Evolutionary conservation across 2,113 vertebrate species (phyloP).

Genomic region (Scomber japonicus): DNA sequence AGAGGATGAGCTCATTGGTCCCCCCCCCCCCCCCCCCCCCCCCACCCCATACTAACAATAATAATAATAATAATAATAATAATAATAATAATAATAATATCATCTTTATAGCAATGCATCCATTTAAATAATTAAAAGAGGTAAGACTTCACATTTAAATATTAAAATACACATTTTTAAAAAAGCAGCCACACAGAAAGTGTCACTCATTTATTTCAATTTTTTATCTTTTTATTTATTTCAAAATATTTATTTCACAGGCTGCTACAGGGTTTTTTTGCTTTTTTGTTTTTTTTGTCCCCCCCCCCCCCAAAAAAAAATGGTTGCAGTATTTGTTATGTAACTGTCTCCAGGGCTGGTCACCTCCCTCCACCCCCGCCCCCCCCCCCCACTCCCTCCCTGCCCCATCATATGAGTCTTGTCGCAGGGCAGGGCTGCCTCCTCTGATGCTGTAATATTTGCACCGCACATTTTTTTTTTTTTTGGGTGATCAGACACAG

Average conservation of each 20-base stretch:
- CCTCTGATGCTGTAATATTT: slow-evolving; percentile 42
- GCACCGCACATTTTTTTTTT: slow-evolving; percentile 18
- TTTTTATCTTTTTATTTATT: not conserved
- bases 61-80: slow-evolving; percentile 5
- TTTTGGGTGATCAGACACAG: slow-evolving; percentile 43
- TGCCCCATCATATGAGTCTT: slow-evolving; percentile 37
- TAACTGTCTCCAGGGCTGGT: slow-evolving; percentile 51
- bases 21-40: slow-evolving; percentile 23
- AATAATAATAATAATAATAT: not conserved
- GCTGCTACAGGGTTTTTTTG: not conserved
- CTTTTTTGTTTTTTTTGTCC: not conserved
- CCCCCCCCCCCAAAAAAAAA: not conserved
- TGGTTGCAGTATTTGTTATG: slow-evolving; percentile 59
- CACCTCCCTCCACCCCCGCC: slow-evolving; percentile 4
- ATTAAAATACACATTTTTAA: not conserved
- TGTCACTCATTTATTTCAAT: not conserved
- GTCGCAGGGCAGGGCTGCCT: slow-evolving; percentile 55
- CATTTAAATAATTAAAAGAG: not conserved
- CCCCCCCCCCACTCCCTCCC: slow-evolving; percentile 5
- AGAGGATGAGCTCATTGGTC: slow-evolving; percentile 66
- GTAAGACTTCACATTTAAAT: not conserved
- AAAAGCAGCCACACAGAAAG: slow-evolving; percentile 1
- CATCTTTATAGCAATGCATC: not conserved
- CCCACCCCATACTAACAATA: slow-evolving; percentile 4
- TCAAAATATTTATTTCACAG: not conserved